phyloP scores from a whole-genome alignment of 2,113 vertebrate genomes.

The Cnemophilus loriae region DNA sequence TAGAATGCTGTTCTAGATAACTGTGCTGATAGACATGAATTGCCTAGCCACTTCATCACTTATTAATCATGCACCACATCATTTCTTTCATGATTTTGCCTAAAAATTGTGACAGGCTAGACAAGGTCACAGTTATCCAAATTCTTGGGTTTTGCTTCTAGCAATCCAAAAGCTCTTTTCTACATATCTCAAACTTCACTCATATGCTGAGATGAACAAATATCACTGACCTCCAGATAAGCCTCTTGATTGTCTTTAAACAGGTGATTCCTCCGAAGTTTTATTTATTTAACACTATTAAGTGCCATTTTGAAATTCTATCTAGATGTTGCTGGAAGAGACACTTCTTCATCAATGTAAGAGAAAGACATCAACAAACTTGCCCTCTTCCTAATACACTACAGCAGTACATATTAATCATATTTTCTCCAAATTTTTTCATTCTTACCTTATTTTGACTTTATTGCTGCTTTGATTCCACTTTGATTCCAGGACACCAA shows the following conservation, averaged over 20 bases:
- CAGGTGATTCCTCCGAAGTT: background rate
- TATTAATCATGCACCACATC: background rate
- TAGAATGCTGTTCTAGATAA: background rate
- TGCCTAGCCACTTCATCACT: background rate
- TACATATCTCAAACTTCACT: background rate
- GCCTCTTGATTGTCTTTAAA: background rate
- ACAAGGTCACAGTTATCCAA: background rate
- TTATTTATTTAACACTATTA: background rate
- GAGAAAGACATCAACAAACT: background rate
- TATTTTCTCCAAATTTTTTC: background rate
- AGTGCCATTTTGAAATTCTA: background rate
- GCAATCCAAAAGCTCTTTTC: background rate
- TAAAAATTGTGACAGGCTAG: background rate
- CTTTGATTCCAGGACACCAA: background rate
- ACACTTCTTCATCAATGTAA: background rate
- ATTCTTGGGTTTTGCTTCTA: background rate
- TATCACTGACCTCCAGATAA: background rate
- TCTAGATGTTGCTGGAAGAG: background rate
- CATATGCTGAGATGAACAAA: background rate
- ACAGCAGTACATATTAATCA: background rate
- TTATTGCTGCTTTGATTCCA: background rate
- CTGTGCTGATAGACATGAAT: background rate
- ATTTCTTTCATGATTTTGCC: background rate
- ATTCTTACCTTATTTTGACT: background rate
- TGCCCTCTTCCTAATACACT: background rate